Evolutionary conservation across 2,888 invertebrate genomes (phyloP).

Genomic region (Tanaodytes sp.): DNA sequence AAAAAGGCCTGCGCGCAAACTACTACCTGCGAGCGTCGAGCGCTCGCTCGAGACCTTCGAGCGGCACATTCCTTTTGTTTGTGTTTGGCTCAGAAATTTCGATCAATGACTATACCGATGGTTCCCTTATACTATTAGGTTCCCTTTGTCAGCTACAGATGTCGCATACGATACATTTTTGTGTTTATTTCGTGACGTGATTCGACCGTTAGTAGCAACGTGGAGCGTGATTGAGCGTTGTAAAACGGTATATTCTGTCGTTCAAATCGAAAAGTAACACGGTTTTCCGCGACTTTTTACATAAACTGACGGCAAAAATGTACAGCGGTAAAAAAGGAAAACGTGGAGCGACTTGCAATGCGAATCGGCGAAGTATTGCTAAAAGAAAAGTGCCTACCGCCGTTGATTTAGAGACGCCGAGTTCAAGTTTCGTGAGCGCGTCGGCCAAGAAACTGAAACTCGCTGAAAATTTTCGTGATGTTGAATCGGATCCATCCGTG

Average conservation of each 20-base stretch:
- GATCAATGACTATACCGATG: constrained; percentile 15
- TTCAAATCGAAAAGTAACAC: constrained; percentile 22
- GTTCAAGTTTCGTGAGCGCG: constrained; percentile 18
- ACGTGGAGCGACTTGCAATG: constrained; percentile 10
- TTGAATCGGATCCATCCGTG: constrained; percentile 16
- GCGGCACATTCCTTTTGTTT: constrained; percentile 4
- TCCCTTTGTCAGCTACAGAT: constrained; percentile 18
- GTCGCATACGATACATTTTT: constrained; percentile 20
- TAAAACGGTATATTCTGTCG: constrained; percentile 18
- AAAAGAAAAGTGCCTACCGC: constrained; percentile 35
- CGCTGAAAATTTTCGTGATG: constrained; percentile 13
- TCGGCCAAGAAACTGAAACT: constrained; percentile 18
- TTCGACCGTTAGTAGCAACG: constrained; percentile 23
- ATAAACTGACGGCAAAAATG: constrained; percentile 24
- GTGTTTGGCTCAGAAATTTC: constrained; percentile 19
- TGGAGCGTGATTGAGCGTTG: background rate
- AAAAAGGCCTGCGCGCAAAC: constrained; percentile 12
- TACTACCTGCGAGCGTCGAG: constrained; percentile 21
- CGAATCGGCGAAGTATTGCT: constrained; percentile 13
- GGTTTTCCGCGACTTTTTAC: constrained; percentile 22
- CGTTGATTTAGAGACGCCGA: constrained; percentile 24
- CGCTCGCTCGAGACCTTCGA: constrained; percentile 16
- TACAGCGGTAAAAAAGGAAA: constrained; percentile 18
- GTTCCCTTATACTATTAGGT: constrained; percentile 23
- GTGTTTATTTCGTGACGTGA: constrained; percentile 22